Conservation (phyloP, 2,113 vertebrate species). For the Arizona elegans region DNA sequence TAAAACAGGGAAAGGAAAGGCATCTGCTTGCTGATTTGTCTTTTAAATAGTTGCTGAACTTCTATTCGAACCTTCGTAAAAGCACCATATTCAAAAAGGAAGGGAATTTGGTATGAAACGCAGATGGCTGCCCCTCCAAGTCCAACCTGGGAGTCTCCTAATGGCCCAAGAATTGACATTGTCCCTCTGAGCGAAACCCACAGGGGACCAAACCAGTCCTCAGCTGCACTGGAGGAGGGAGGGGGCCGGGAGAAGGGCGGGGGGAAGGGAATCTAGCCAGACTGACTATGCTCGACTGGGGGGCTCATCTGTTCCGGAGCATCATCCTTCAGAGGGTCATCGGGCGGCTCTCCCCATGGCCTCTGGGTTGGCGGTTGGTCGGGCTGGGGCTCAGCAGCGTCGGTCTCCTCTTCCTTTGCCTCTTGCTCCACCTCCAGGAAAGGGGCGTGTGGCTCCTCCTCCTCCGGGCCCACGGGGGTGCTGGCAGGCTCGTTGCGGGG, state of each 20-base stretch:
- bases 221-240: slow-evolving; percentile 29
- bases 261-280: slow-evolving; percentile 48
- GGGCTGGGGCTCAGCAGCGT: background rate
- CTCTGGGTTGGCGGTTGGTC: background rate
- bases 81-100: slow-evolving; percentile 68
- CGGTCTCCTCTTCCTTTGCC: background rate
- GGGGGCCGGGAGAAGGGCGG: background rate
- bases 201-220: slow-evolving; percentile 42
- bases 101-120: background rate
- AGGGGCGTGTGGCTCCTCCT: slow-evolving; percentile 21
- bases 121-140: slow-evolving; percentile 10
- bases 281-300: slow-evolving; percentile 41
- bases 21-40: slow-evolving; percentile 18
- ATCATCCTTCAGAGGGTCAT: slow-evolving; percentile 1
- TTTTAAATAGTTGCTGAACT: background rate
- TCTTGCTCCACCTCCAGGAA: background rate
- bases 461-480: slow-evolving; percentile 1
- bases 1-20: slow-evolving; percentile 30
- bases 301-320: slow-evolving; percentile 34
- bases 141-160: slow-evolving; percentile 40
- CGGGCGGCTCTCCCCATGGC: background rate
- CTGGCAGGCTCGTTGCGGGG: slow-evolving; percentile 43
- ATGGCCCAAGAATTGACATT: slow-evolving; percentile 35
- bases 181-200: slow-evolving; percentile 27
- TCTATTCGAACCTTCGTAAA: slow-evolving; percentile 48